Base-by-base conservation (phyloP, 2,888 invertebrate species). In the Ramazzottius varieornatus region DNA sequence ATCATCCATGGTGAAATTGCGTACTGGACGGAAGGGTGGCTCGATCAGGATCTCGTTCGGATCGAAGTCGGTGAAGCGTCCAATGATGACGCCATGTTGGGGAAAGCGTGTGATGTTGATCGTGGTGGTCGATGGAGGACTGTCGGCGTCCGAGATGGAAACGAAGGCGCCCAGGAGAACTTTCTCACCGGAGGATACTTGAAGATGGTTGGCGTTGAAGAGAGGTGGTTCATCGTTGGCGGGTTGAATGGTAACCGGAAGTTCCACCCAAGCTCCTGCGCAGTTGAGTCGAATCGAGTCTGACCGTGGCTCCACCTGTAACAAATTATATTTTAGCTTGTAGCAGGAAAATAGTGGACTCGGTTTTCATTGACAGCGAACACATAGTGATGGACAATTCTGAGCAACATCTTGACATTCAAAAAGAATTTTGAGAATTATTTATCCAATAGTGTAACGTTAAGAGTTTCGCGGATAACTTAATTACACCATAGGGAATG, bases 1-100 rank as follows among this genome's bases (percentile, higher is more conserved):
- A 67, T 76, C 76, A 24, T 70, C 68, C 70, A 73, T 71, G 1
- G 73, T 73, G 68, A 76, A 76, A 16, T 68, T 66, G 1, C 71
- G 71, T 8, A 73, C 71, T 24, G 70, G 70, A 32, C 69, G 66
- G 1, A 54, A 54, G 4, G 4, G 20, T 24, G 54, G 54, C 54
- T 54, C 54, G 24, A 54, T 29, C 54, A 16, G 54, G 29, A 54
- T 54, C 20, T 54, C 54, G 24, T 54, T 54, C 4, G 54, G 29
- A 24, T 54, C 54, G 29, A 8, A 8, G 16, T 54, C 4, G n/a
- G 54, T 54, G 54, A 29, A 16, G 54, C 24, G 8, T 8, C 29
- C 20, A 24, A 54, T 54, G 24, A 54, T 29, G n/a, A 54, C 4
- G n/a, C 54, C 54, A 24, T 29, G 54, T 29, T 54, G 54, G 29